Conservation (phyloP, 2,113 vertebrate genomes). For the Suncus etruscus region DNA sequence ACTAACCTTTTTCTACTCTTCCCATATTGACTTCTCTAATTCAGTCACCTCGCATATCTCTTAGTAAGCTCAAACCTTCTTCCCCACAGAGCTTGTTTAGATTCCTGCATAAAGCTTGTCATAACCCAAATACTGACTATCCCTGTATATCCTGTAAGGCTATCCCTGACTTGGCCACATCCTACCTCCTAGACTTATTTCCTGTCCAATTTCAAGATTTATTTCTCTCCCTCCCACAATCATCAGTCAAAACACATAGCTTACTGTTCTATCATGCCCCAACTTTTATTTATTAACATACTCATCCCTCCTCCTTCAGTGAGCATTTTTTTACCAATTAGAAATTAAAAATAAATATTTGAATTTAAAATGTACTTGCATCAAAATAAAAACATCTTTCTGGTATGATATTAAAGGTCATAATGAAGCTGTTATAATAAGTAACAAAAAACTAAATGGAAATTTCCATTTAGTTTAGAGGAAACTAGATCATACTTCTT, state of each 20-base stretch:
- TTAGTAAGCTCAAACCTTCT: too few species aligned
- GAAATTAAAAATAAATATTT: slow-evolving; percentile 66
- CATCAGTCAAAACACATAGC: slow-evolving; percentile 51
- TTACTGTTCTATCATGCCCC: background rate
- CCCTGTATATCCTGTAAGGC: background rate
- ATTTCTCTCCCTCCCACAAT: background rate
- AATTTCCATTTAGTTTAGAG: slow-evolving; percentile 56
- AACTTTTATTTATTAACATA: slow-evolving; percentile 43
- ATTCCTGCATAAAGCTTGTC: background rate
- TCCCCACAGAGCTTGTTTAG: background rate
- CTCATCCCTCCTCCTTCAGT: slow-evolving; percentile 4
- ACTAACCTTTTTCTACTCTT: background rate
- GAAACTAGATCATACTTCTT: background rate
- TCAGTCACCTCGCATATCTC: background rate
- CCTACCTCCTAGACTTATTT: background rate
- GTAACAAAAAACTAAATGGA: slow-evolving; percentile 10
- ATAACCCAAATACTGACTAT: background rate
- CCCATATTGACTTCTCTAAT: background rate
- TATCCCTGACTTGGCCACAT: background rate
- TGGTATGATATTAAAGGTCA: background rate
- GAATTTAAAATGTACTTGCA: slow-evolving; percentile 59
- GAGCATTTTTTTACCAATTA: slow-evolving; percentile 58
- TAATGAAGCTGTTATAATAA: slow-evolving; percentile 29
- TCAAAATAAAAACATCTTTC: slow-evolving; percentile 49
- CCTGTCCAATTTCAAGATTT: slow-evolving; percentile 35